Percentiles rank a stretch among this genome's conserved stretches.
Evolutionary conservation across 2,888 invertebrate species (phyloP).

Genomic region (Eupithecia abbreviata): DNA sequence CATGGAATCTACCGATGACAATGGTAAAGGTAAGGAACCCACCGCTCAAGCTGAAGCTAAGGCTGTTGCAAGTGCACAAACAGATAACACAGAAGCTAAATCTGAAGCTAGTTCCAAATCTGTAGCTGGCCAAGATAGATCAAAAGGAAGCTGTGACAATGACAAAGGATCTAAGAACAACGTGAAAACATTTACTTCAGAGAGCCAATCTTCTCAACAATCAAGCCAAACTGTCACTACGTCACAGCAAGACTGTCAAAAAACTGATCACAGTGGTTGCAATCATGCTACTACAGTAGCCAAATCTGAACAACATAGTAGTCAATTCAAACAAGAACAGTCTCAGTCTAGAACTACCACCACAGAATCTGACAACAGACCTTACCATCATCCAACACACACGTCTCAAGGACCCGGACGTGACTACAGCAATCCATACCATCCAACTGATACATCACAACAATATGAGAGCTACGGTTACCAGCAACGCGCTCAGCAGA

Average conservation of each 20-base stretch:
- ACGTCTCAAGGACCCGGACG: neutral
- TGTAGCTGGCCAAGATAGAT: neutral
- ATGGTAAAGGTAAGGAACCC: neutral
- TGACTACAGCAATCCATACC: neutral
- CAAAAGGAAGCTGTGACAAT: neutral
- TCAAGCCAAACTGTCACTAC: neutral
- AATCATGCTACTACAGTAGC: neutral
- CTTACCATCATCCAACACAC: neutral
- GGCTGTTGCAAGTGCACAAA: too few species aligned
- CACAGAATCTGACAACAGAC: neutral
- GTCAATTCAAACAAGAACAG: neutral
- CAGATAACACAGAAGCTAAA: too few species aligned
- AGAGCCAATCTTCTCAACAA: constrained; percentile 5
- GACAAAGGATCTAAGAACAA: neutral
- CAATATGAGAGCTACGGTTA: neutral
- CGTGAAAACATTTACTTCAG: neutral
- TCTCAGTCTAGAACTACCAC: neutral
- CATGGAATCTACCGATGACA: neutral
- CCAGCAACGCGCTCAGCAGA: neutral
- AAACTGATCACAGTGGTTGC: neutral
- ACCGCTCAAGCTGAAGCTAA: too few species aligned
- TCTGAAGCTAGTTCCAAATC: too few species aligned
- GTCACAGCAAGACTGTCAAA: neutral
- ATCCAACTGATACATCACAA: neutral
- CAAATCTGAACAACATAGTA: neutral